Evolutionary conservation across 2,797 vertebrate species (phyloP).

Genomic region (Ptychobarbus kaznakovi): DNA sequence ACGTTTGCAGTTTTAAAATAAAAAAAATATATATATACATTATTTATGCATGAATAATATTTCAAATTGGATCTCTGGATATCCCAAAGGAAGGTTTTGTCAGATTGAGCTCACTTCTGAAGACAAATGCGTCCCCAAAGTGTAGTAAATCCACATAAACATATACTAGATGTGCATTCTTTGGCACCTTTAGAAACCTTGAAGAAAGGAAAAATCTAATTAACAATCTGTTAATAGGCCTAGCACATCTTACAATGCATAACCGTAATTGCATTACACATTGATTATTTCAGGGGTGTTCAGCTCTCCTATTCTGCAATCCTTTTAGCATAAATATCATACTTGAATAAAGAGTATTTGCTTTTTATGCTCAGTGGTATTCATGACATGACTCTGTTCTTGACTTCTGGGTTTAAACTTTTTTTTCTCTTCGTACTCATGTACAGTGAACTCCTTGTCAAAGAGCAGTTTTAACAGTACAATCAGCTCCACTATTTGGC

Average conservation of each 20-base stretch:
- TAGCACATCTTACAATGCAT: not conserved
- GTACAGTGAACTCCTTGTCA: not conserved
- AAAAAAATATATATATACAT: not conserved
- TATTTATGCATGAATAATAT: not conserved
- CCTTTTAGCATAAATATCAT: conserved; percentile 39
- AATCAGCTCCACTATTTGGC: not conserved
- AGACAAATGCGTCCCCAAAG: conserved; percentile 17
- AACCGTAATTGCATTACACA: conserved; percentile 23
- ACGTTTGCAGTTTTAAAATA: not conserved
- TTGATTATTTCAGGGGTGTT: conserved; percentile 29
- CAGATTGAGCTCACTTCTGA: conserved; percentile 13
- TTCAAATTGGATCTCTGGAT: not conserved
- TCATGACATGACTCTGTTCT: conserved; percentile 1
- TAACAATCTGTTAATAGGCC: not conserved
- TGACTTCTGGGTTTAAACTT: conserved; percentile 5
- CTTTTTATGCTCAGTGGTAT: conserved; percentile 10
- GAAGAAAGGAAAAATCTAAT: conserved; percentile 15
- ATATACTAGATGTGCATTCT: not conserved
- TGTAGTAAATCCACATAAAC: not conserved
- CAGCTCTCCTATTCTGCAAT: not conserved
- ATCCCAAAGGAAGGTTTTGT: not conserved
- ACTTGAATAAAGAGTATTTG: conserved; percentile 24
- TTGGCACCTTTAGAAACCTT: not conserved
- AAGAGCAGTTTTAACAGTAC: not conserved
- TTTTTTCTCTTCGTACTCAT: not conserved